Evolutionary conservation across 2,888 invertebrate genomes (phyloP), one percentile per base, ranked within the genome.

Genomic region (Octonoba sinensis): DNA sequence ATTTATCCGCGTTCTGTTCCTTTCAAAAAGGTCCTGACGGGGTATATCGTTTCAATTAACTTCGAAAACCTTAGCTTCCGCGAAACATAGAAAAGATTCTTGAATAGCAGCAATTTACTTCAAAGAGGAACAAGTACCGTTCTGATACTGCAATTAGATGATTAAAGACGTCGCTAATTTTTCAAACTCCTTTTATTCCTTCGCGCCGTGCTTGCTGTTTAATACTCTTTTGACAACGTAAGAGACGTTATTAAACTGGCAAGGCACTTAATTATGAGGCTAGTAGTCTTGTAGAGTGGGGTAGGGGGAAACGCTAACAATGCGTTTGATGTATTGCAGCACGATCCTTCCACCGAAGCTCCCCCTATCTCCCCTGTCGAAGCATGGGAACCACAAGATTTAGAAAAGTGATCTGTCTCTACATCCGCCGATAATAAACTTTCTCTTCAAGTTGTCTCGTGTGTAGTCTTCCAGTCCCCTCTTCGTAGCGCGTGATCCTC

Each of bases 121-220:
- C 56, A 69, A 15, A 69, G 69, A 54, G 60, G 70, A 76, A 76
- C 76, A 62, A 54, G 69, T 15, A 8, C 46, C 54, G 36, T 46
- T 24, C 60, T 60, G 76, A 76, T 76, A 69, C 76, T 64, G 76
- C 76, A 76, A 76, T 76, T 76, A 76, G 62, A 76, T 76, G 76
- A 76, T 76, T 76, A 76, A 76, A 76, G 76, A 76, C 76, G 54
- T 70, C 69, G 62, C 76, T 76, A 76, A 76, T 76, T 76, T 76
- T 76, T 76, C 76, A 76, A 76, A 76, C 76, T 76, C 65, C 51
- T 59, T 51, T 49, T 62, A 49, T 66, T 18, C 24, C 57, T 65
- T 36, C 18, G 64, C 62, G 70, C 49, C 46, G 64, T 76, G 62
- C 69, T 76, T 62, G 62, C 76, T 69, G 69, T 76, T 76, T 69